phyloP scores from a whole-genome alignment of 2,888 invertebrate genomes.

The Heliconius sara region DNA sequence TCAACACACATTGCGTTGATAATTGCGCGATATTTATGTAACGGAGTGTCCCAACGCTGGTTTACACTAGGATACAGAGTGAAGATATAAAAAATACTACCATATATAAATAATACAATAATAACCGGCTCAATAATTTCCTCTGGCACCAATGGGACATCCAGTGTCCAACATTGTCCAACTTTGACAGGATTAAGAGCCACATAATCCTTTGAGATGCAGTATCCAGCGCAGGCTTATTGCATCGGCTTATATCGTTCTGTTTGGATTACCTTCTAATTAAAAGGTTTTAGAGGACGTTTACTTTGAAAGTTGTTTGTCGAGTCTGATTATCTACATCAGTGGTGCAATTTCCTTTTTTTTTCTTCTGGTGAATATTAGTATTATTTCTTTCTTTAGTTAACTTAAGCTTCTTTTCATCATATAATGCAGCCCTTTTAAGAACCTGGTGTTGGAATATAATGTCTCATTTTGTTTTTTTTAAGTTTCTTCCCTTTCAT shows the following conservation, averaged over 20 bases:
- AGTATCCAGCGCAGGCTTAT: slow-evolving; percentile 32
- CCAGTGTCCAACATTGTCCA: slow-evolving; percentile 13
- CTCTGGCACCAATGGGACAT: slow-evolving; percentile 35
- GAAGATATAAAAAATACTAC: too few species aligned
- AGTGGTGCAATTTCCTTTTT: not conserved
- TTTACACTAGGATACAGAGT: too few species aligned
- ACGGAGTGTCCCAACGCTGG: too few species aligned
- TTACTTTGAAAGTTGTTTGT: slow-evolving; percentile 12
- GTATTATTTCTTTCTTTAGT: too few species aligned
- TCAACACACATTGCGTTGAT: too few species aligned
- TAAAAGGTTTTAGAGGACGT: slow-evolving; percentile 12
- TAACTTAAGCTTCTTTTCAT: not conserved
- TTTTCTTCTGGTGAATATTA: too few species aligned
- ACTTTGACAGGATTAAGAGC: slow-evolving; percentile 43
- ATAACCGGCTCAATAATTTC: slow-evolving; percentile 40
- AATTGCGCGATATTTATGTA: too few species aligned
- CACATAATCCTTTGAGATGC: slow-evolving; percentile 41
- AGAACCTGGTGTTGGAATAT: too few species aligned
- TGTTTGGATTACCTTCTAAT: slow-evolving; percentile 32
- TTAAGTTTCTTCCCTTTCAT: not conserved
- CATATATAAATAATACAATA: slow-evolving; percentile 22
- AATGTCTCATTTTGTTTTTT: not conserved
- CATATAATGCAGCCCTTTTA: too few species aligned
- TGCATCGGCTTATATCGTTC: slow-evolving; percentile 38
- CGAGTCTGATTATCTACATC: not conserved